Evolutionary conservation across 2,113 vertebrate species (phyloP).

Genomic region (Glaucidium brasilianum): DNA sequence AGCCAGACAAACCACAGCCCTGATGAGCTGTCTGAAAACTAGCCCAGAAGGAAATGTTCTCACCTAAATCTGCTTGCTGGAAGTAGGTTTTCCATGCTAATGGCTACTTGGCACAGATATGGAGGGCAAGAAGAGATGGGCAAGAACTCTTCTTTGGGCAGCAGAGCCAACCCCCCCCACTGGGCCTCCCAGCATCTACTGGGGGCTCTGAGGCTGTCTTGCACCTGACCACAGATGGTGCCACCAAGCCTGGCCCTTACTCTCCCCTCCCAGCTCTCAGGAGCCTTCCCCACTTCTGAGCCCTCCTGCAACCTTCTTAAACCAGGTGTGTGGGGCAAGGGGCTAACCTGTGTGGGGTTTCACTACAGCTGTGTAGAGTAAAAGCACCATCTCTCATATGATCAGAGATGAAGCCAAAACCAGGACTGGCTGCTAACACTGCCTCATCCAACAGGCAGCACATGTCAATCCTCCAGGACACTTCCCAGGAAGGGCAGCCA

Average conservation of each 20-base stretch:
- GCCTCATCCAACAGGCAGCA: rapidly evolving
- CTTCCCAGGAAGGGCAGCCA: not conserved
- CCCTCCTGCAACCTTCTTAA: not conserved
- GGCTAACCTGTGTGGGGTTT: not conserved
- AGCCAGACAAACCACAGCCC: not conserved
- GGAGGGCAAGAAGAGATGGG: not conserved
- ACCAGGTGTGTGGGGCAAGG: not conserved
- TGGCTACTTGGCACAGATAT: not conserved
- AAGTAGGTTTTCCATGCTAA: not conserved
- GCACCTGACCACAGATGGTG: not conserved
- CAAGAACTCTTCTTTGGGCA: not conserved
- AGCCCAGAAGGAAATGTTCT: not conserved
- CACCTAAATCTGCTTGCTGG: not conserved
- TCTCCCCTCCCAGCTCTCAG: rapidly evolving
- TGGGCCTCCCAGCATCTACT: not conserved
- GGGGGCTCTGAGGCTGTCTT: not conserved
- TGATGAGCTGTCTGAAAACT: not conserved
- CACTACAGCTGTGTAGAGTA: not conserved
- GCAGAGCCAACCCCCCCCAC: not conserved
- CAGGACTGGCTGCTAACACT: rapidly evolving
- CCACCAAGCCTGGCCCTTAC: not conserved
- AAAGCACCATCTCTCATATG: rapidly evolving
- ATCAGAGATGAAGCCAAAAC: not conserved
- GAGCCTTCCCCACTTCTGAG: not conserved
- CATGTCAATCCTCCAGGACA: rapidly evolving